Evolutionary conservation across 2,113 vertebrate species (phyloP).

Genomic region (Cyanistes caeruleus): DNA sequence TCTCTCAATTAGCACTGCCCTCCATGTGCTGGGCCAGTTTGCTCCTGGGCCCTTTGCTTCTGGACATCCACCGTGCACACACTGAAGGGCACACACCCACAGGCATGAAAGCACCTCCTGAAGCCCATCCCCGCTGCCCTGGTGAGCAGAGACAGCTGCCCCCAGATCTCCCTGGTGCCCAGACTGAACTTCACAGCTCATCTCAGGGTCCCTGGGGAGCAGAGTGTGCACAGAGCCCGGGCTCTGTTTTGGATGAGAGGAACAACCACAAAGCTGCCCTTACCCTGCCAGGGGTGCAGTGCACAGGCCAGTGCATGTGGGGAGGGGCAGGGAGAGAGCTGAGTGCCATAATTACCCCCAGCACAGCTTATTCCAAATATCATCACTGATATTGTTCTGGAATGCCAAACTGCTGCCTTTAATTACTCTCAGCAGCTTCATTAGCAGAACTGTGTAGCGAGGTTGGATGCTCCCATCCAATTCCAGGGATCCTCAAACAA

Average conservation of each 20-base stretch:
- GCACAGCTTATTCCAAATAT: not conserved
- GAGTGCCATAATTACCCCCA: not conserved
- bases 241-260: not conserved
- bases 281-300: not conserved
- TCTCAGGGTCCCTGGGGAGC: not conserved
- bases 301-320: not conserved
- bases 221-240: not conserved
- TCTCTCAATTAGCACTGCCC: not conserved
- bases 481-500: constrained; percentile 8
- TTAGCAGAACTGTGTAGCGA: not conserved
- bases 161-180: not conserved
- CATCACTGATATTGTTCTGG: not conserved
- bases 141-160: not conserved
- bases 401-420: not conserved
- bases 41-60: not conserved
- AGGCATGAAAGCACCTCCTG: not conserved
- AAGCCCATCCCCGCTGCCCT: not conserved
- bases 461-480: not conserved
- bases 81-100: not conserved
- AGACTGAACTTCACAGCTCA: not conserved
- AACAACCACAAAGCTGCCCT: not conserved
- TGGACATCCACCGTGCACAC: fast-evolving
- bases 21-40: fast-evolving
- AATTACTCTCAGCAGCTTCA: not conserved
- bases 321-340: not conserved